phyloP scores from a whole-genome alignment of 2,888 invertebrate genomes.

The Apodemia hepburni region DNA sequence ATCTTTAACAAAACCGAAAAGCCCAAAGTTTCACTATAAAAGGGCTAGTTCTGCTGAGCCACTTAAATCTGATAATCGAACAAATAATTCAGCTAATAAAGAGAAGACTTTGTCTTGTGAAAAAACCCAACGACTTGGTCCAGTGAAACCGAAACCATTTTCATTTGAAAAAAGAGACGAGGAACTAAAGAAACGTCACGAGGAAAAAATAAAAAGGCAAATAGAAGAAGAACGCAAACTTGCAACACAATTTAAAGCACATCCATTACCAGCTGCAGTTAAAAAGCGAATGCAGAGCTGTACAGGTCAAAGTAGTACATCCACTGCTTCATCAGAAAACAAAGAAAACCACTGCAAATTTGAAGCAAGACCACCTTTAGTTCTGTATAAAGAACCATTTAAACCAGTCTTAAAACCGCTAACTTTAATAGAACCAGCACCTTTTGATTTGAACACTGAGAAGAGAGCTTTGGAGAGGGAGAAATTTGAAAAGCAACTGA shows the following conservation, averaged over 20 bases:
- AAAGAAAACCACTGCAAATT: slow-evolving; percentile 74
- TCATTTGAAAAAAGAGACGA: slow-evolving; percentile 85
- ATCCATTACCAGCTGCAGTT: slow-evolving; percentile 80
- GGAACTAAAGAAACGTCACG: slow-evolving; percentile 74
- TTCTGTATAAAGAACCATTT: slow-evolving; percentile 83
- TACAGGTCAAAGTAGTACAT: slow-evolving; percentile 44
- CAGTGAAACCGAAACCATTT: slow-evolving; percentile 77
- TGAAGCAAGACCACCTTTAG: slow-evolving; percentile 82
- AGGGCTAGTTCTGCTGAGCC: slow-evolving; percentile 44
- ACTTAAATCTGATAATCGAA: slow-evolving; percentile 37
- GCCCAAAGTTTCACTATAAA: slow-evolving; percentile 60
- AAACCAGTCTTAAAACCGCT: slow-evolving; percentile 75
- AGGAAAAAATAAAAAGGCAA: slow-evolving; percentile 80
- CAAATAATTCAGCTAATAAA: slow-evolving; percentile 22
- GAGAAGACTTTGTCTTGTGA: slow-evolving; percentile 28
- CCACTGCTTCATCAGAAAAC: slow-evolving; percentile 59
- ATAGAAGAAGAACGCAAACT: slow-evolving; percentile 81
- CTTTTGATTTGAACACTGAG: slow-evolving; percentile 83
- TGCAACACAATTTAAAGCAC: slow-evolving; percentile 84
- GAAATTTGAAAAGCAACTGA: slow-evolving; percentile 78
- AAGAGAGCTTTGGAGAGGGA: slow-evolving; percentile 81
- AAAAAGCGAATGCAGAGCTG: slow-evolving; percentile 60
- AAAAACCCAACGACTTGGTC: slow-evolving; percentile 46
- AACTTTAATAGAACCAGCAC: slow-evolving; percentile 61
- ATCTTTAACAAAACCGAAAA: slow-evolving; percentile 49